Conservation (phyloP, 2,797 vertebrate genomes). For the Crocodylus rhombifer region DNA sequence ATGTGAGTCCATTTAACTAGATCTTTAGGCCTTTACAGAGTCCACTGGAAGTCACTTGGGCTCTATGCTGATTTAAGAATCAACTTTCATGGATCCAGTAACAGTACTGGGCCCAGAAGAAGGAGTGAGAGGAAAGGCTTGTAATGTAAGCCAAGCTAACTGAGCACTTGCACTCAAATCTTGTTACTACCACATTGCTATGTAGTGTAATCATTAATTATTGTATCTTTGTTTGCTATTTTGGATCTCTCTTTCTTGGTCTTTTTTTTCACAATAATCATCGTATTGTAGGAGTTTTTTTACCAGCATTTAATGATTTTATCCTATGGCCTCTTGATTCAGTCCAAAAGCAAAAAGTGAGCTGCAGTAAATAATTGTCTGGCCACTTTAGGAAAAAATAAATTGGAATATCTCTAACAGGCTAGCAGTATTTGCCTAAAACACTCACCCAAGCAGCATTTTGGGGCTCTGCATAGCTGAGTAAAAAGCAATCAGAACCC, state of each 20-base stretch:
- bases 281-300: not conserved
- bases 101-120: rapidly evolving
- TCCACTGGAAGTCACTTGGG: not conserved
- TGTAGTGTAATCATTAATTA: not conserved
- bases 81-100: not conserved
- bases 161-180: not conserved
- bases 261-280: not conserved
- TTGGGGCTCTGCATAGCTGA: not conserved
- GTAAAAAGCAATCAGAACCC: not conserved
- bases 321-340: not conserved
- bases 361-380: not conserved
- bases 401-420: no score
- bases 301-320: not conserved
- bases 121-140: rapidly evolving
- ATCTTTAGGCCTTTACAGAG: not conserved
- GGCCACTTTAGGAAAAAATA: not conserved
- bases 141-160: not conserved
- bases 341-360: not conserved
- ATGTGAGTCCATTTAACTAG: not conserved
- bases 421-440: no score
- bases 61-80: not conserved
- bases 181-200: not conserved
- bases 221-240: not conserved
- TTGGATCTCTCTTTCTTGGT: not conserved
- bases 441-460: no score